Evolutionary conservation across 2,888 invertebrate genomes (phyloP), one percentile per base, ranked within the genome.

Genomic region (Galerucella calmariensis): DNA sequence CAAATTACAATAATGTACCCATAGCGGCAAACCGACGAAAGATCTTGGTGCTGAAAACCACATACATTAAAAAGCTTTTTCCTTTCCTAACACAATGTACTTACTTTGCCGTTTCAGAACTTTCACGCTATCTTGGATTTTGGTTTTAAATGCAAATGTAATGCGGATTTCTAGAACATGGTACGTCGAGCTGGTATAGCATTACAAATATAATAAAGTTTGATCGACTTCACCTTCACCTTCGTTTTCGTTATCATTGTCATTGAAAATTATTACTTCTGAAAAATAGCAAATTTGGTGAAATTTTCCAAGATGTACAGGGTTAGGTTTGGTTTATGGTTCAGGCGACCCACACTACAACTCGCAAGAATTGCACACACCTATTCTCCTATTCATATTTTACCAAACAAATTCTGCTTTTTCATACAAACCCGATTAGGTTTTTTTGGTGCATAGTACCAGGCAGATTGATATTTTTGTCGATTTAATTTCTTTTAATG

Each of bases 11-110:
- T 69, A 59, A 59, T 68, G 68, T 58, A 69, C 14, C 53, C 41
- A 35, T 10, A 53, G 61, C 51, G 65, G 24, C 65, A 63, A 65
- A 61, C 27, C n/a, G 61, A 8, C 14, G n/a, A 53, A 65, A 63
- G 70, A 70, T 70, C 27, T 59, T 14, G 62, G 48, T 27, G 62
- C 59, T 44, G 62, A 62, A 70, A 61, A 51, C 56, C 62, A 56
- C 61, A 44, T 65, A 70, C 70, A 70, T 70, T 70, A 63, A 70
- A 70, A 70, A 70, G 70, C 70, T 70, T 70, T 70, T 69, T 35
- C 59, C 46, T 59, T 27, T 14, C 35, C 58, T 46, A 20, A 56
- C 59, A 69, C 69, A 48, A 59, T 59, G n/a, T 69, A 69, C 67
- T 67, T 41, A 14, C 14, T n/a, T 11, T 44, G 9, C 41, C 44